Base-by-base conservation (phyloP, 23 tunicate genomes). In the Trididemnum miniatum region DNA sequence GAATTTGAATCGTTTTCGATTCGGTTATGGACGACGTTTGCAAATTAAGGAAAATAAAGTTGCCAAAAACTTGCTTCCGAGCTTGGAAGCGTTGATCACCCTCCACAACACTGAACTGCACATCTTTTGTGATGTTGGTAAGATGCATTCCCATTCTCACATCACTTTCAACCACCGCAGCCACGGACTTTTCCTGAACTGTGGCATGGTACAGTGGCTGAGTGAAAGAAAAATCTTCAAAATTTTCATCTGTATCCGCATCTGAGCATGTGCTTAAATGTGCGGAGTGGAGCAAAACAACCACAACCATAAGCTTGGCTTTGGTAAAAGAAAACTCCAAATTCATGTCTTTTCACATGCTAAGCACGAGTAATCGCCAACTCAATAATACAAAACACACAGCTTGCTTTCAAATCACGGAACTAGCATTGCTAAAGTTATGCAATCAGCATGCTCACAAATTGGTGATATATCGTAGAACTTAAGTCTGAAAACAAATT, bases 131-230 rank as follows among this genome's bases (percentile, higher is more conserved):
- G 27, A 24, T 27, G 9, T 59, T 29, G 32, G 50, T 79, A 51
- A 74, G 32, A 86, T 86, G 81, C 92, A 87, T 74, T 60, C 92
- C 92, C 86, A 87, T 81, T 82, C 72, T 87, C 15, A 40, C 36
- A 25, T 71, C 67, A 63, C 86, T 87, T 64, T 74, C 59, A 24
- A 87, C 86, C 15, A 44, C 65, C 12, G 86, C 77, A 9, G 32
- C 31, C 1, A 71, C 77, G 63, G 81, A 32, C 23, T 25, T 65
- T 65, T 87, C 92, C 34, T 20, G 77, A 2, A 71, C 92, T 59
- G 62, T 30, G 20, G 71, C 82, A 7, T 81, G 63, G 30, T 87
- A 87, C 28, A 24, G 23, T 22, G 86, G 86, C 27, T 63, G 29
- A 29, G 92, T 87, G 44, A 87, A 87, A 0, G 64, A 20, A 66